Percentiles rank a stretch among this genome's conserved stretches.
phyloP scores from a whole-genome alignment of 1,140 invertebrate species.

The Trichogramma pretiosum region DNA sequence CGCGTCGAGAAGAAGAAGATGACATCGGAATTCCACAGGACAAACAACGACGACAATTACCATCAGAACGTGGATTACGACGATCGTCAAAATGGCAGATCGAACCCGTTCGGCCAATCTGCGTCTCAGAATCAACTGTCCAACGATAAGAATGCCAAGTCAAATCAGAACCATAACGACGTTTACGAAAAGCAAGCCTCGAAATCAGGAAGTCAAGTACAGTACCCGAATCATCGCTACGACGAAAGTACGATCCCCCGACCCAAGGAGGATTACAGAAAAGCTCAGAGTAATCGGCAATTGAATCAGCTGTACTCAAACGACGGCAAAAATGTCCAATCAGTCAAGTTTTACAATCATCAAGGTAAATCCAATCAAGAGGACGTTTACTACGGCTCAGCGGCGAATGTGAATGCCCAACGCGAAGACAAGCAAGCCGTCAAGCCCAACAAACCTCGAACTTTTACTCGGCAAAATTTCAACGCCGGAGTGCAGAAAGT shows the following conservation, averaged over 20 bases:
- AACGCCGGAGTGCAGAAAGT: constrained; percentile 24
- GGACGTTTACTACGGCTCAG: constrained; percentile 27
- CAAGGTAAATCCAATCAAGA: constrained; percentile 25
- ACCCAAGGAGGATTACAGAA: constrained; percentile 14
- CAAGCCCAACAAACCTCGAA: constrained; percentile 24
- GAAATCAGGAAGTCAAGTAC: not conserved
- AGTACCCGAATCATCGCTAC: constrained; percentile 7
- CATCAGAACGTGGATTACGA: constrained; percentile 31
- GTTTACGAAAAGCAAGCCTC: constrained; percentile 23
- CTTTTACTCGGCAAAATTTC: constrained; percentile 24
- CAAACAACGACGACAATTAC: constrained; percentile 25
- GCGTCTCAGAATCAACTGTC: constrained; percentile 32
- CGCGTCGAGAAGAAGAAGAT: constrained; percentile 37
- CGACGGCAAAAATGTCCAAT: constrained; percentile 10
- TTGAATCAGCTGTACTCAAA: constrained; percentile 12
- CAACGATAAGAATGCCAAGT: constrained; percentile 25
- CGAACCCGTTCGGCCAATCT: constrained; percentile 34
- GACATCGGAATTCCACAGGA: constrained; percentile 43
- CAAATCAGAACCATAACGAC: constrained; percentile 24
- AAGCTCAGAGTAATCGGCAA: constrained; percentile 8
- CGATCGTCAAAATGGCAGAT: constrained; percentile 36
- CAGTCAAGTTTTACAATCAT: constrained; percentile 23
- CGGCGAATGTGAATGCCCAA: constrained; percentile 22
- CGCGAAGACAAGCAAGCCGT: constrained; percentile 27
- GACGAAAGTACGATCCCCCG: not conserved